These are phyloP conservation scores for Calypte anna DNA, from an alignment of 2,113 vertebrate genomes.

Conservation along the genomic window DNA sequence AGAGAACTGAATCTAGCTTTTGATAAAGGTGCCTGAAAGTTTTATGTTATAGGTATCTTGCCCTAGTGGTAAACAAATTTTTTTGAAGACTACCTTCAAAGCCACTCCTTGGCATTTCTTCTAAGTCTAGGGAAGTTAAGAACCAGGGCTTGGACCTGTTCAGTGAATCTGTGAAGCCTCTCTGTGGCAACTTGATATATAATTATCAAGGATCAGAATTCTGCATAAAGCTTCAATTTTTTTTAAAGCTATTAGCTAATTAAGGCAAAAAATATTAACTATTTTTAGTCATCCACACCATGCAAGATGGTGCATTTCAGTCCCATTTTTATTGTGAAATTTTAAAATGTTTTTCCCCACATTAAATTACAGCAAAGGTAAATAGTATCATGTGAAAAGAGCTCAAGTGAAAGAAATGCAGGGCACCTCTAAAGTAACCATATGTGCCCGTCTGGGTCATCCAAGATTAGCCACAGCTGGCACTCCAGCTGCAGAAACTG, in stretches of 20 bases:
- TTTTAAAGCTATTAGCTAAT: neutral
- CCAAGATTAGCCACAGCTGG: neutral
- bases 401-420: neutral
- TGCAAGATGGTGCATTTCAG: constrained; percentile 8
- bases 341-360: neutral
- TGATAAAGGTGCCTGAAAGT: neutral
- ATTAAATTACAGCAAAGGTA: neutral
- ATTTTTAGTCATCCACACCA: constrained; percentile 21
- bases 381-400: neutral
- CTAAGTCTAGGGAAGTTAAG: neutral
- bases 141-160: neutral
- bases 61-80: neutral
- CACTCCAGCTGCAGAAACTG: neutral
- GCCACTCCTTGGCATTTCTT: neutral
- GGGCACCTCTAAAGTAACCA: neutral
- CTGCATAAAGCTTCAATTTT: constrained; percentile 13
- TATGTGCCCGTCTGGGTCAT: neutral
- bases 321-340: neutral
- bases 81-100: constrained; percentile 4
- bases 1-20: neutral
- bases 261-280: neutral
- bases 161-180: neutral
- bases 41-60: neutral
- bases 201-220: constrained; percentile 9
- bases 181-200: neutral